phyloP scores from a whole-genome alignment of 2,888 invertebrate genomes.

The Argyresthia goedartella region DNA sequence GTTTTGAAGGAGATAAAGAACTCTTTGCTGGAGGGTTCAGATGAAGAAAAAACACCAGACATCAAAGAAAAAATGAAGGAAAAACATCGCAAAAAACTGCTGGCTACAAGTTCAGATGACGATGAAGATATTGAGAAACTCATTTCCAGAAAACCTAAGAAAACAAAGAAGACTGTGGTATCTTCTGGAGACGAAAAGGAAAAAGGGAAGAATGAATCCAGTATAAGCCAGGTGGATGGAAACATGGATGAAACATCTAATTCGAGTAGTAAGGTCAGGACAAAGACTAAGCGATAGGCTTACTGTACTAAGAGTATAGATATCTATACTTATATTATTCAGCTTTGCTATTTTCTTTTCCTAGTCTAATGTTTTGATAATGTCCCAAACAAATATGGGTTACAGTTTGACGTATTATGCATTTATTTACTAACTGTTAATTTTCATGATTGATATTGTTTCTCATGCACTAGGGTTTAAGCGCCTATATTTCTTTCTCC shows the following conservation, averaged over 20 bases:
- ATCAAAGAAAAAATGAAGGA: conserved; percentile 8
- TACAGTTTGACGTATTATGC: too few relatives aligned
- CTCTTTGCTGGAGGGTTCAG: conserved; percentile 23
- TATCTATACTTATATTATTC: too few relatives aligned
- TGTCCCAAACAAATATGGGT: too few relatives aligned
- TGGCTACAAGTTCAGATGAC: conserved; percentile 15
- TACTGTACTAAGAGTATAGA: not conserved
- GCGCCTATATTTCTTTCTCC: too few relatives aligned
- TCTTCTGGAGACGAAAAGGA: conserved; percentile 5
- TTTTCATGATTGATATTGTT: too few relatives aligned
- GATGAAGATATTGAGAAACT: conserved; percentile 17
- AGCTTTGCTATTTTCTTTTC: too few relatives aligned
- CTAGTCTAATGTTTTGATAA: too few relatives aligned
- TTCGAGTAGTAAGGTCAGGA: conserved; percentile 53
- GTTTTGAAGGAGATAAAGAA: conserved; percentile 32
- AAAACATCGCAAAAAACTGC: conserved; percentile 8
- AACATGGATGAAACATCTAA: conserved; percentile 25
- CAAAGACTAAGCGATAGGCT: conserved; percentile 9
- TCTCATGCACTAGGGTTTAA: too few relatives aligned
- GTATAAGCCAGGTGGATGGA: conserved; percentile 18
- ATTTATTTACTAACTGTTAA: too few relatives aligned
- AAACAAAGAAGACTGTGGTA: conserved; percentile 8
- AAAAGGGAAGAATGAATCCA: conserved; percentile 10
- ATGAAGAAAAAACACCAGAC: conserved; percentile 20
- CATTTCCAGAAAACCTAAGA: conserved; percentile 11